These are phyloP conservation scores for Cepphus grylle DNA, from an alignment of 2,113 vertebrate genomes.

Conservation along the genomic window DNA sequence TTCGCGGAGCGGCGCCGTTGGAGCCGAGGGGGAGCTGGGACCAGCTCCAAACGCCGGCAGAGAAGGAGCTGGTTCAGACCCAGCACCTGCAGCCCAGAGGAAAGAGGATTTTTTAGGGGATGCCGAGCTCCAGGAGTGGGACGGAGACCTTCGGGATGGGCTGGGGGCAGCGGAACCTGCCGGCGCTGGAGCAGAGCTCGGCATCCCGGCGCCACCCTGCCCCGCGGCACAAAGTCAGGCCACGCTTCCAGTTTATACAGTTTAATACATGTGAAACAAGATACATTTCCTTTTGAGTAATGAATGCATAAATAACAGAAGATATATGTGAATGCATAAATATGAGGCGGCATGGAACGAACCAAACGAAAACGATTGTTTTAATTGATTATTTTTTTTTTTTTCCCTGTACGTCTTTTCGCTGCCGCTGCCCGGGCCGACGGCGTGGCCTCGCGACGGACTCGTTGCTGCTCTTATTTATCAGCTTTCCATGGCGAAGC, in stretches of 20 bases:
- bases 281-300: constrained; percentile 67
- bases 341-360: constrained; percentile 46
- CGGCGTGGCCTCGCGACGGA: accelerated
- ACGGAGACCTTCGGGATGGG: background rate
- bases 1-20: background rate
- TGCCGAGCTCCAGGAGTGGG: background rate
- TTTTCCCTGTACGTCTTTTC: background rate
- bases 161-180: background rate
- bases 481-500: background rate
- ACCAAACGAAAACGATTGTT: background rate
- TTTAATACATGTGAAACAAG: constrained; percentile 72
- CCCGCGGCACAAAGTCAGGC: constrained; percentile 42
- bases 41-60: background rate
- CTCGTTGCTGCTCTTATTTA: background rate
- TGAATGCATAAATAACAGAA: constrained; percentile 68
- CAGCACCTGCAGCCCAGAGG: no score
- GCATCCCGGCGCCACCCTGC: background rate
- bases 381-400: background rate
- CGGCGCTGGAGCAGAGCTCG: background rate
- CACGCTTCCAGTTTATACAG: constrained; percentile 68
- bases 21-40: background rate
- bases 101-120: background rate
- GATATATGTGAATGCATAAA: constrained; percentile 66
- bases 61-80: background rate
- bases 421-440: background rate